phyloP scores from a whole-genome alignment of 2,113 vertebrate genomes.

The Cathartes aura region DNA sequence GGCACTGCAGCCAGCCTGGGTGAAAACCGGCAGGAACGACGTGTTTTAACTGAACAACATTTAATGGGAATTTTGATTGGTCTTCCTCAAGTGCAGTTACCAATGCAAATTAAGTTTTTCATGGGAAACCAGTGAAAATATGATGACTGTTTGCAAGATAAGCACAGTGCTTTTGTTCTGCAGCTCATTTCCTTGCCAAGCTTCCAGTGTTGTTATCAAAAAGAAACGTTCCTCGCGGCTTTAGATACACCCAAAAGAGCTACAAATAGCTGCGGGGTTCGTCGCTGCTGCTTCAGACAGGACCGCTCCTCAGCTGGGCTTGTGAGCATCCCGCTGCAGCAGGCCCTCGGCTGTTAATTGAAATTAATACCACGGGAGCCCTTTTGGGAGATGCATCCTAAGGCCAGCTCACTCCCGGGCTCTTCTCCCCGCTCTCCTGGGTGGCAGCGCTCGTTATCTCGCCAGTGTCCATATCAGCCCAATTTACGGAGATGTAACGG shows the following conservation, averaged over 20 bases:
- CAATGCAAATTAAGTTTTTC: slow-evolving; percentile 14
- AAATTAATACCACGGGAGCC: fast-evolving
- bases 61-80: not conserved
- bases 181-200: not conserved
- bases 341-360: fast-evolving
- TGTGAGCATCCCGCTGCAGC: not conserved
- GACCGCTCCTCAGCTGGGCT: not conserved
- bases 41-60: not conserved
- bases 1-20: not conserved
- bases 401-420: fast-evolving
- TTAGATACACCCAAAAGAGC: not conserved
- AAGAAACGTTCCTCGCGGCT: not conserved
- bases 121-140: not conserved
- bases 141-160: not conserved
- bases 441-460: not conserved
- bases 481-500: fast-evolving
- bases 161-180: not conserved
- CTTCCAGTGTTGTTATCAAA: not conserved
- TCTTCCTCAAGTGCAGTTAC: not conserved
- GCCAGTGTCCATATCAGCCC: fast-evolving
- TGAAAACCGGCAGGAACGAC: not conserved
- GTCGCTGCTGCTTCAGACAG: not conserved
- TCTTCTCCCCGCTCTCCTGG: not conserved
- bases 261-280: fast-evolving
- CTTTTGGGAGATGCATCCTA: not conserved